Conservation (phyloP, 2,797 vertebrate species). For the Tamandua tetradactyla region DNA sequence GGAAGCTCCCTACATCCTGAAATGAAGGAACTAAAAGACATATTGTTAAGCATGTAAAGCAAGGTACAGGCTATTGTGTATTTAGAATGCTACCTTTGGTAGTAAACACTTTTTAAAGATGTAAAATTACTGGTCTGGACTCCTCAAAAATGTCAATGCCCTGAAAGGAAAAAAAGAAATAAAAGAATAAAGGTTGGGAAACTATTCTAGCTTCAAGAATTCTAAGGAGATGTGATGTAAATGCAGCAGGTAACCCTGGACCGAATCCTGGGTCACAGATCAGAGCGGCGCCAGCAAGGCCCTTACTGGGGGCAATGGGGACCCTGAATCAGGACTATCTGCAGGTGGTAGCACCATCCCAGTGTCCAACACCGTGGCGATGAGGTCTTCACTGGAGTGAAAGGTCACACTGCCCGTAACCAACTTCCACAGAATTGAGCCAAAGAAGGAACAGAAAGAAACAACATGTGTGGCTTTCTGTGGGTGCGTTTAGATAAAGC, state of each 20-base stretch:
- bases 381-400: too few species aligned
- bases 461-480: fast-evolving
- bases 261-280: neutral
- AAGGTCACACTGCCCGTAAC: neutral
- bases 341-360: neutral
- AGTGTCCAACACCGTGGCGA: neutral
- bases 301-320: neutral
- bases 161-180: too few species aligned
- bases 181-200: neutral
- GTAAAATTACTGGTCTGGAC: neutral
- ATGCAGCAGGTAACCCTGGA: neutral
- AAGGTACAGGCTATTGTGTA: neutral
- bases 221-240: too few species aligned
- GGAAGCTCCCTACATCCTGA: conserved; percentile 21
- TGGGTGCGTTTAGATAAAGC: neutral
- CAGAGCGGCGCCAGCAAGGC: too few species aligned
- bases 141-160: neutral
- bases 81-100: neutral
- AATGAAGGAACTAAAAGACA: conserved; percentile 41
- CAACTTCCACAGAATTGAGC: neutral
- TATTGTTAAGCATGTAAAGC: conserved; percentile 24
- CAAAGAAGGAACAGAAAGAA: neutral
- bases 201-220: neutral
- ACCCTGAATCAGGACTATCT: neutral
- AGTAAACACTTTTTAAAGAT: too few species aligned